phyloP scores from a whole-genome alignment of 2,888 invertebrate genomes.

The Watsonalla binaria region DNA sequence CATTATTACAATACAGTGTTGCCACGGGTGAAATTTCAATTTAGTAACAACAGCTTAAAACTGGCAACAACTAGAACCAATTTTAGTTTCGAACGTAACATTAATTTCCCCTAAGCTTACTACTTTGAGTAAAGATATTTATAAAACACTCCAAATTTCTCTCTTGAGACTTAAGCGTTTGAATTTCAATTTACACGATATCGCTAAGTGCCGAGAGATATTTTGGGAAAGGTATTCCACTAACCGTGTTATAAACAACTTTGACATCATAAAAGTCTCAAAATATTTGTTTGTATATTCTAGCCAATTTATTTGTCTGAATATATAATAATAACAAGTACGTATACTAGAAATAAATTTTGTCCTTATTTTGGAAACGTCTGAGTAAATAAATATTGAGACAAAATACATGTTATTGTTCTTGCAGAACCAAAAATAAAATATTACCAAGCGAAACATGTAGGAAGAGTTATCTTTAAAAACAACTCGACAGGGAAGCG shows the following conservation, averaged over 20 bases:
- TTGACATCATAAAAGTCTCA: too few species aligned
- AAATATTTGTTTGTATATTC: too few species aligned
- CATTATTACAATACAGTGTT: neutral
- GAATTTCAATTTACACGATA: neutral
- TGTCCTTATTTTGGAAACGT: too few species aligned
- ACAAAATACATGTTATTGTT: too few species aligned
- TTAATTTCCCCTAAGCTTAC: neutral
- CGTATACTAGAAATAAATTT: too few species aligned
- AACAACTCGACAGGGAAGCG: neutral
- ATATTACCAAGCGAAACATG: neutral
- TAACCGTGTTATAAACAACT: neutral
- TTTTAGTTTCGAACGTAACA: neutral
- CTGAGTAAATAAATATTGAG: too few species aligned
- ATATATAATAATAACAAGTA: too few species aligned
- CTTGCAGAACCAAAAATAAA: too few species aligned
- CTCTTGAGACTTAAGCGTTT: neutral
- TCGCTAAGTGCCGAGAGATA: neutral
- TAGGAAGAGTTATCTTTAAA: neutral
- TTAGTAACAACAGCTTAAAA: neutral
- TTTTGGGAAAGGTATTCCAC: neutral
- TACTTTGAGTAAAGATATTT: neutral
- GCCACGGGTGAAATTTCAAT: neutral
- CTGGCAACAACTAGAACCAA: neutral
- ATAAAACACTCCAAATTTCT: neutral
- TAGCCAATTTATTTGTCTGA: too few species aligned